phyloP scores from a whole-genome alignment of 1,140 invertebrate species.

The Philopotamus ludificatus region DNA sequence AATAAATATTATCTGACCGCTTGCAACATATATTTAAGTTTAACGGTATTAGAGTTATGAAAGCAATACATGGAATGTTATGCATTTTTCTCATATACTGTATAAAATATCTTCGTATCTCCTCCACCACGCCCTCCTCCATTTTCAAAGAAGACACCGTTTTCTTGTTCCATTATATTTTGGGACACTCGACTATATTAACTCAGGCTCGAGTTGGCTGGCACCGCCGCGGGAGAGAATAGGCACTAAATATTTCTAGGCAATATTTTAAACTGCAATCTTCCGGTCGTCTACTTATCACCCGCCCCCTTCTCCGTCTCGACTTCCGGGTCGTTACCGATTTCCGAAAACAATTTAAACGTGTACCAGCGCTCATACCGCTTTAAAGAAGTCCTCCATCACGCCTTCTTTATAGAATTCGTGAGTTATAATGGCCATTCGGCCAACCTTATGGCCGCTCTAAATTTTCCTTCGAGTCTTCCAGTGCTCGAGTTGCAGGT shows the following conservation, averaged over 20 bases:
- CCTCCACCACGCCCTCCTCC: too few species aligned
- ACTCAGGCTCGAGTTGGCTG: too few species aligned
- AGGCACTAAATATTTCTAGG: slow-evolving; percentile 16
- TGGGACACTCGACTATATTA: too few species aligned
- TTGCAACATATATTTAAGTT: too few species aligned
- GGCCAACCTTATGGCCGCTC: slow-evolving; percentile 30
- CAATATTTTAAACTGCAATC: slow-evolving; percentile 26
- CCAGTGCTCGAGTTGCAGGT: background rate
- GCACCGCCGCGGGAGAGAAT: too few species aligned
- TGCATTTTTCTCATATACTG: too few species aligned
- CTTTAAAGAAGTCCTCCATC: background rate
- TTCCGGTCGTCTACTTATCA: slow-evolving; percentile 24
- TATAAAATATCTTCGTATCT: too few species aligned
- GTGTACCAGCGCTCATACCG: slow-evolving; percentile 25
- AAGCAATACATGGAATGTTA: too few species aligned
- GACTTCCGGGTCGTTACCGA: slow-evolving; percentile 32
- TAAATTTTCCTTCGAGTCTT: slow-evolving; percentile 28
- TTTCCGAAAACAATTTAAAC: slow-evolving; percentile 38
- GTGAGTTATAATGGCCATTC: slow-evolving; percentile 36
- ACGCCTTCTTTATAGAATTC: slow-evolving; percentile 26
- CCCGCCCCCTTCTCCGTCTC: slow-evolving; percentile 8
- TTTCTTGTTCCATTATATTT: too few species aligned
- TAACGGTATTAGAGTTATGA: too few species aligned
- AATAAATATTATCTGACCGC: too few species aligned
- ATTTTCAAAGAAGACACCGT: too few species aligned